Evolutionary conservation across 1,140 invertebrate genomes (phyloP).

Genomic region (Papilio machaon): DNA sequence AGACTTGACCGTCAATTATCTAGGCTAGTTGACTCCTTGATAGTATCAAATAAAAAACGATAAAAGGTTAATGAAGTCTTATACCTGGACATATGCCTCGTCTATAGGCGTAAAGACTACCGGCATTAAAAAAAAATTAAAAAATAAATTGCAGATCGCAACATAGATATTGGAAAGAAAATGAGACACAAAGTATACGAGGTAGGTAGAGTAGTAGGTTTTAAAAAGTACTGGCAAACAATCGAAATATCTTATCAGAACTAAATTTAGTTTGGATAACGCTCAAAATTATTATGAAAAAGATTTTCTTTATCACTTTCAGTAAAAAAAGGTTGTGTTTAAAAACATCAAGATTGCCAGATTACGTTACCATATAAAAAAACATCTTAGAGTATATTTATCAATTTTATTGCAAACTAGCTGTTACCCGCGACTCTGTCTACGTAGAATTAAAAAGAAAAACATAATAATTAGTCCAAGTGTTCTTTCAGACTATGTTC

Average conservation of each 20-base stretch:
- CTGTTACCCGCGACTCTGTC: too few species aligned
- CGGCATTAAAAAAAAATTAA: neutral
- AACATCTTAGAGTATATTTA: neutral
- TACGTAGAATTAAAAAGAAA: too few species aligned
- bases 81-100: neutral
- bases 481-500: too few species aligned
- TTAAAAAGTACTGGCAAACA: neutral
- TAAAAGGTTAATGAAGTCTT: conserved; percentile 14
- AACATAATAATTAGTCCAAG: too few species aligned
- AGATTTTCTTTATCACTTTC: too few species aligned
- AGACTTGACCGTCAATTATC: neutral
- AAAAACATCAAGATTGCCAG: too few species aligned
- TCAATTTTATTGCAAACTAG: neutral
- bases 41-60: conserved; percentile 11
- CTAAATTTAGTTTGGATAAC: too few species aligned
- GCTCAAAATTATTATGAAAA: too few species aligned
- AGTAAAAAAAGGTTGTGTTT: too few species aligned
- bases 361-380: neutral
- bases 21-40: neutral
- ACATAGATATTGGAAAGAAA: neutral
- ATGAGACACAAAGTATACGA: neutral
- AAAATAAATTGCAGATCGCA: neutral
- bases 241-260: too few species aligned
- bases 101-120: neutral
- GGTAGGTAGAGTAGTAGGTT: neutral